Evolutionary conservation across 2,113 vertebrate genomes (phyloP), one percentile per base, ranked within the genome.

Genomic region (Neotoma lepida): DNA sequence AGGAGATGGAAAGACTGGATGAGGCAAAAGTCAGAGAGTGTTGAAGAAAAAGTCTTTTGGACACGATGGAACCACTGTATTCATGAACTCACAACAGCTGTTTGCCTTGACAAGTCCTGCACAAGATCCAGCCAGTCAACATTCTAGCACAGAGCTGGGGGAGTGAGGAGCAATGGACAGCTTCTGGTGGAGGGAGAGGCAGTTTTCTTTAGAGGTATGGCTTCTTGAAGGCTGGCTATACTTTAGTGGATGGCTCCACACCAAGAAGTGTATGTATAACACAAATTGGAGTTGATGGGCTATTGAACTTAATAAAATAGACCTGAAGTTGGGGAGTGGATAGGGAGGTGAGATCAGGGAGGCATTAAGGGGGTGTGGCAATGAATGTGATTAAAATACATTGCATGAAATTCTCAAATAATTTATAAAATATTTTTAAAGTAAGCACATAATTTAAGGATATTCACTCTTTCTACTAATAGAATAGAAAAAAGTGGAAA

Each of bases 381-480:
- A 63, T 84, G 15, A 44, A 30, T 33, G 10, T 30, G 7, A 84
- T 44, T 56, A 82, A 28, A 24, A 18, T 30, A 44, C 26, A 18
- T 18, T 30, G 2, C 56, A 44, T 41, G 28, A 10, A 30, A 44
- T 18, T 20, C 56, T 84, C 6, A 82, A 30, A 82, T 61, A 61
- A 54, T 44, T 63, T 14, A 26, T 80, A 82, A 61, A 84, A 30
- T 30, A 63, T 63, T 84, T 63, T 63, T 30, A 46, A 66, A 35
- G 61, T 64, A 90, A 90, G 14, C 30, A 87, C 80, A 87, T 1
- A 46, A 73, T 54, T 93, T 81, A 80, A 76, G 71, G 88, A 58
- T 3, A 76, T 41, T 85, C 63, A 70, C 68, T 81, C 89, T 95
- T 96, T 88, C 80, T 85, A 58, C 26, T 64, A 64, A 33, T 10